Conservation (phyloP, 2,113 vertebrate species). For the Gallinago paraguaiae region DNA sequence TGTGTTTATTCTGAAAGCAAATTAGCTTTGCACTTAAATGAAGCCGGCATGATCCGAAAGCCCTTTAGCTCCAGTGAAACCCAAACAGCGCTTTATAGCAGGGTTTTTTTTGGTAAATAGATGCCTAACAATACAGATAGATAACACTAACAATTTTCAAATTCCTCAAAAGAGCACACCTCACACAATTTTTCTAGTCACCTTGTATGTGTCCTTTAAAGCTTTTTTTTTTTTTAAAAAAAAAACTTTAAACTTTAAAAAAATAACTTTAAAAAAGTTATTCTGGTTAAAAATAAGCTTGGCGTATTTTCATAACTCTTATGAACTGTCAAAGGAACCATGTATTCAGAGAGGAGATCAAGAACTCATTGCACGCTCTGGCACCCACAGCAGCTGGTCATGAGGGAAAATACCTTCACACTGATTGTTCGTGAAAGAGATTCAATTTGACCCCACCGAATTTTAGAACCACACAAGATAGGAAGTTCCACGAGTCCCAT, state of each 20-base stretch:
- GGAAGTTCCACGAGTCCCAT: background rate
- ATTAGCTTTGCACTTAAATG: background rate
- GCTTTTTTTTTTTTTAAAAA: too few species aligned
- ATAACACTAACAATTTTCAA: background rate
- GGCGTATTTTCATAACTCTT: background rate
- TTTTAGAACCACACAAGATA: background rate
- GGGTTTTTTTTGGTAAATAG: background rate
- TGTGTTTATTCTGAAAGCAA: background rate
- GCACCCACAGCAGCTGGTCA: background rate
- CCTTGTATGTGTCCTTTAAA: background rate
- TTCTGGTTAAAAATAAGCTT: background rate
- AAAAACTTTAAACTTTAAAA: too few species aligned
- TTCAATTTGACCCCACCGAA: background rate
- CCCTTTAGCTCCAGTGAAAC: background rate
- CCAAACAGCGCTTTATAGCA: background rate
- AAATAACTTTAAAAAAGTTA: too few species aligned
- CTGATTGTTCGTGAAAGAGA: background rate
- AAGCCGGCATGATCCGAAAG: background rate
- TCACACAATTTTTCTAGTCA: background rate
- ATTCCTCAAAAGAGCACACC: background rate
- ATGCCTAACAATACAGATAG: background rate
- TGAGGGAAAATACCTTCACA: background rate
- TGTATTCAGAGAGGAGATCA: background rate
- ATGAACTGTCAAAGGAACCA: background rate
- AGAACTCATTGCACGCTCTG: background rate